Conservation (phyloP, 2,797 vertebrate genomes). For the Diplodus puntazzo region DNA sequence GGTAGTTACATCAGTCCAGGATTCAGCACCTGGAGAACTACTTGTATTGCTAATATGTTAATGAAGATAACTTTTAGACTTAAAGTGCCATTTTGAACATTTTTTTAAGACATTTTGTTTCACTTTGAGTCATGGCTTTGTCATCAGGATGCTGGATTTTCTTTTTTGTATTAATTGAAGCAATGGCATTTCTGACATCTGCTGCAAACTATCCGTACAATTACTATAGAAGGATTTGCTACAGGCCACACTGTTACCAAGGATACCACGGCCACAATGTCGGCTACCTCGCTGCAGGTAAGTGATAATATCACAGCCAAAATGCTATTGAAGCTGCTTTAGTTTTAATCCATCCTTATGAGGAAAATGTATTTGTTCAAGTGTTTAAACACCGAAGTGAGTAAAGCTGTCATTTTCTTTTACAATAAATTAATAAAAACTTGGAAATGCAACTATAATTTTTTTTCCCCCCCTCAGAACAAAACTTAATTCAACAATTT, state of each 20-base stretch:
- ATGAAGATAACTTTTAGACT: conserved; percentile 1
- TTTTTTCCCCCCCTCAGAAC: neutral
- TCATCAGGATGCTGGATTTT: conserved; percentile 57
- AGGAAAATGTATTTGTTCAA: neutral
- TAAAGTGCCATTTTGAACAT: neutral
- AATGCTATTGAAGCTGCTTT: conserved; percentile 8
- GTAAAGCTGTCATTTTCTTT: neutral
- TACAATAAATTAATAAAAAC: neutral
- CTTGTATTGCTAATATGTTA: neutral
- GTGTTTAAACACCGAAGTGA: neutral
- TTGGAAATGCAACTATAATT: neutral
- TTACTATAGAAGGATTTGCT: conserved; percentile 89
- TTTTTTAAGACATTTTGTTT: neutral
- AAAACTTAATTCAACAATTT: too few species aligned
- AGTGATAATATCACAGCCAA: conserved; percentile 45
- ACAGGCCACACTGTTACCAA: conserved; percentile 86
- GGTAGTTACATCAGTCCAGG: conserved; percentile 50
- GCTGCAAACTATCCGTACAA: conserved; percentile 79
- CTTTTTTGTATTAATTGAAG: conserved; percentile 56
- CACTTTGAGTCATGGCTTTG: conserved; percentile 49
- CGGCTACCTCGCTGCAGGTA: conserved; percentile 84
- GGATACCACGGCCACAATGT: conserved; percentile 76
- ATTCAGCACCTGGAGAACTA: conserved; percentile 32
- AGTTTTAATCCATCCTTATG: neutral
- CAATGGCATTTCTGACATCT: conserved; percentile 66